Evolutionary conservation across 2,888 invertebrate genomes (phyloP).

Genomic region (Tanytarsus gracilentus): DNA sequence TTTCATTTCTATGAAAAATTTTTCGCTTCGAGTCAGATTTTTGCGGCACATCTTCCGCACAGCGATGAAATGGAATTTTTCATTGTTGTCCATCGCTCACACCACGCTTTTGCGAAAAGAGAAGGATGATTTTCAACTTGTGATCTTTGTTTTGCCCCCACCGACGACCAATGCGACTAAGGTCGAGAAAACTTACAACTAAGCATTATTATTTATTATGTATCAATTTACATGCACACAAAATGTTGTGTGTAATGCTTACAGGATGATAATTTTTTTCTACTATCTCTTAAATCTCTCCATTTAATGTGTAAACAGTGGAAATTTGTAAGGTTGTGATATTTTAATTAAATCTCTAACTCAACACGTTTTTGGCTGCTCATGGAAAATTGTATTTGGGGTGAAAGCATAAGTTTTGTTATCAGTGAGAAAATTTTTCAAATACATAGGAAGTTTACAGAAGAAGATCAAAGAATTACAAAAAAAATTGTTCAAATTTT

Average conservation of each 20-base stretch:
- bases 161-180: background rate
- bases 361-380: too few species aligned
- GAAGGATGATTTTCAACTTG: background rate
- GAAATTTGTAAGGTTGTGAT: too few species aligned
- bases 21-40: background rate
- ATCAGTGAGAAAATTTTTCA: too few species aligned
- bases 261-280: background rate
- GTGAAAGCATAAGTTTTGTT: too few species aligned
- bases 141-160: background rate
- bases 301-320: too few species aligned
- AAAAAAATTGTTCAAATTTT: too few species aligned
- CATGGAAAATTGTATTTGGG: too few species aligned
- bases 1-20: conserved; percentile 18
- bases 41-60: background rate
- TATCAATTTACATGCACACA: conserved; percentile 11
- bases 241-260: background rate
- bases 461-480: too few species aligned
- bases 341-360: too few species aligned
- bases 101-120: background rate
- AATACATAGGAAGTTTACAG: too few species aligned
- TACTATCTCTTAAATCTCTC: too few species aligned
- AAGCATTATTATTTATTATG: conserved; percentile 22
- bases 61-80: conserved; percentile 14
- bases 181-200: background rate
- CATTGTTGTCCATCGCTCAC: conserved; percentile 17